Conservation (phyloP, 2,113 vertebrate genomes). For the Miniopterus natalensis region DNA sequence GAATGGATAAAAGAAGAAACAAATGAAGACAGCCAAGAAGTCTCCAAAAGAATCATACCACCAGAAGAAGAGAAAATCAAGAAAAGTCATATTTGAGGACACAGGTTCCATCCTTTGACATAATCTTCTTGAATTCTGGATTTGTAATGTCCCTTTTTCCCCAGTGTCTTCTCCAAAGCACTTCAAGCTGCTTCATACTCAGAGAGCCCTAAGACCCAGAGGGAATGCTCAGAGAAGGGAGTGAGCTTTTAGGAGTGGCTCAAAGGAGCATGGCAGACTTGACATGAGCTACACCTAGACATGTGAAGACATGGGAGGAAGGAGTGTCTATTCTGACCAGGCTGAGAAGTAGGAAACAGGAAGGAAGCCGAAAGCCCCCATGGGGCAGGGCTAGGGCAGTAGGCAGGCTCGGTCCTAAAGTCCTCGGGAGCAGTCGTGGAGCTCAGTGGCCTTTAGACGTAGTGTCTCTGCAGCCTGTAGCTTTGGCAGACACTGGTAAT, state of each 20-base stretch:
- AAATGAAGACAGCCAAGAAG: slow-evolving; percentile 35
- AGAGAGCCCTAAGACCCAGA: neutral
- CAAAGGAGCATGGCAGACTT: neutral
- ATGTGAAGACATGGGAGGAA: neutral
- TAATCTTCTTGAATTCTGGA: slow-evolving; percentile 58
- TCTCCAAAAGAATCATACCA: slow-evolving; percentile 2
- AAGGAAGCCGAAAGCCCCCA: neutral
- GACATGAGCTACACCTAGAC: neutral
- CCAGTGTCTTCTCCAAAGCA: slow-evolving; percentile 29
- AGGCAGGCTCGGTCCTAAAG: neutral
- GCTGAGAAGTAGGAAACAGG: neutral
- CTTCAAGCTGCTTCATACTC: neutral
- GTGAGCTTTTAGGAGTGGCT: neutral
- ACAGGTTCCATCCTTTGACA: neutral
- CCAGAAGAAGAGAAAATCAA: slow-evolving; percentile 54
- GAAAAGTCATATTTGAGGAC: slow-evolving; percentile 44
- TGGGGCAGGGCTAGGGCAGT: neutral
- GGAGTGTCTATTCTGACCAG: neutral
- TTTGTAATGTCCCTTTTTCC: neutral
- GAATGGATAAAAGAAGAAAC: slow-evolving; percentile 44
- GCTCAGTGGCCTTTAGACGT: neutral
- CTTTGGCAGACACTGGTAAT: neutral
- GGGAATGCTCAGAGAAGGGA: slow-evolving; percentile 4
- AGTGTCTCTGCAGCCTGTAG: neutral
- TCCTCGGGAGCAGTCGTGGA: neutral